Base-by-base conservation (phyloP, 2,888 invertebrate genomes). In the Morpho helenor region DNA sequence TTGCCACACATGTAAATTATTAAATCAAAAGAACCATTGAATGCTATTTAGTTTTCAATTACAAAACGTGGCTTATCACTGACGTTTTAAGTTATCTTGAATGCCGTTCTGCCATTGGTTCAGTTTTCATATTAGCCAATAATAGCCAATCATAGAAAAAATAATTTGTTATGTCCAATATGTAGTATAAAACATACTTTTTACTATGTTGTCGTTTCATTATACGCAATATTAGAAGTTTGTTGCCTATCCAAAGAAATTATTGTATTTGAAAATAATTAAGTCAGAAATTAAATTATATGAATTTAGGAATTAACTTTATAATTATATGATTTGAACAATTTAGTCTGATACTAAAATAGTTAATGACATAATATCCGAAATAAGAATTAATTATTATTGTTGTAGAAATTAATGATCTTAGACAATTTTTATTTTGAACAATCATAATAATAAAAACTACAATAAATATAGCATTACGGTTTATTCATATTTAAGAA, bases 21-120 rank as follows among this genome's bases (percentile, higher is more conserved):
- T 65, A 71, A 73, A 72, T 67, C 64, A 62, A 64, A 74, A 76
- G 76, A 82, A 79, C 78, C 80, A 84, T 79, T 69, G 55, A 66
- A 53, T 60, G 40, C 39, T n/a, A 16, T 39, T 55, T 63, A 67
- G 75, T 72, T 80, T 67, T 70, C 67, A 23, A 55, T 61, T 59
- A 56, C 63, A 59, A 68, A 73, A 73, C 67, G 71, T 65, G 62
- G 59, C 43, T 63, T 57, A 56, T 60, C 67, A 64, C 56, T 58
- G 44, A 46, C 10, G 49, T 58, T 47, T 16, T 4, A 22, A 57
- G 66, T 50, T 59, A 59, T 70, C 68, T 71, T 7, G 10, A n/a
- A 52, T 46, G 8, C 8, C 3, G 22, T 8, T 7, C 23, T 54
- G 0, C 56, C 44, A 67, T 64, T 66, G 63, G 67, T 53, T 53